Evolutionary conservation across 2,888 invertebrate species (phyloP), one percentile per base, ranked within the genome.

Genomic region (Idaea dimidiata): DNA sequence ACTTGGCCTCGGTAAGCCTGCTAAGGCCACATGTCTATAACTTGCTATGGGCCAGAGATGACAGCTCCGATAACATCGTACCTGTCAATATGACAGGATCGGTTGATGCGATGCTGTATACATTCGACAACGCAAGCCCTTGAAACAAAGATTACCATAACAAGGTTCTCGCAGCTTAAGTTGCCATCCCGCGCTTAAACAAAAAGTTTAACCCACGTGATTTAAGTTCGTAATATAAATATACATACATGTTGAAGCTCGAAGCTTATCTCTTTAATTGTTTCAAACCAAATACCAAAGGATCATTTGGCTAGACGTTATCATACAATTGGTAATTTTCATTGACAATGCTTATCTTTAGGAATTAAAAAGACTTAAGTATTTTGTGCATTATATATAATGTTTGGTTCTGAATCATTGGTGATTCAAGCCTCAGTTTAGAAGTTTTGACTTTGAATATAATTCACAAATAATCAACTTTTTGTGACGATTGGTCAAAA

Each of bases 31-130:
- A 74, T 78, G 84, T 86, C 87, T 83, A 82, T 83, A 76, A 81
- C 72, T 76, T 81, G 84, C 86, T 87, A 89, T 89, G 81, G 86
- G 76, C 78, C 75, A 69, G 73, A 85, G 88, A 89, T 89, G 89
- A 89, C 88, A 88, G 87, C 77, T 69, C 65, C 71, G 88, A 88
- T 87, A 88, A 80, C 75, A 70, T 67, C 63, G 73, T 73, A 69
- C 72, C 72, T 75, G 76, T 70, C 64, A 66, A 68, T 70, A 69
- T 67, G 64, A 68, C 69, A 61, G 67, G 64, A 65, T 65, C 62
- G 63, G 54, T 61, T 66, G 65, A 68, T 67, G 67, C 58, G 60
- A 65, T 31, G 56, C 56, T 17, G 56, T 18, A 66, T 64, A 65
- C 66, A 72, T 69, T 66, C 63, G 62, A 67, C 65, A 67, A 59